Evolutionary conservation across 2,888 invertebrate genomes (phyloP).

Genomic region (Rotaria magnacalcarata): DNA sequence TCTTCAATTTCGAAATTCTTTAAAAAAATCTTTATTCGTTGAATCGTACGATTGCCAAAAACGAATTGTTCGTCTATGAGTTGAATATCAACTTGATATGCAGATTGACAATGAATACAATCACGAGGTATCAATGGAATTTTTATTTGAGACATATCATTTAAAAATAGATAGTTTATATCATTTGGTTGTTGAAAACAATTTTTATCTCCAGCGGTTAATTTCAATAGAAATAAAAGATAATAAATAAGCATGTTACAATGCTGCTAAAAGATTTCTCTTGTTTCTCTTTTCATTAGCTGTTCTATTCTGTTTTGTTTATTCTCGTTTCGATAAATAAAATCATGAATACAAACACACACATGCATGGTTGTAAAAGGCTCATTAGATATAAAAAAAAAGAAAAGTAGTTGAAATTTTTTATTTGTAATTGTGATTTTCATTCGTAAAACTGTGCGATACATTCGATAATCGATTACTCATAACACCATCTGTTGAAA

Average conservation of each 20-base stretch:
- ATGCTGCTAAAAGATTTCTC: neutral
- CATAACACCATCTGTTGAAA: neutral
- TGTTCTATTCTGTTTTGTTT: neutral
- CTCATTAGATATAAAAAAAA: too few species aligned
- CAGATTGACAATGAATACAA: neutral
- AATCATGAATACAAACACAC: neutral
- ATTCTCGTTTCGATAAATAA: neutral
- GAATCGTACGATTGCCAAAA: neutral
- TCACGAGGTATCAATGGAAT: neutral
- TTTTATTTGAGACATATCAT: neutral
- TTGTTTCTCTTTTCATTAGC: neutral
- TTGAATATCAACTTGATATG: neutral
- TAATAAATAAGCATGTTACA: neutral
- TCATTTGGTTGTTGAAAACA: neutral
- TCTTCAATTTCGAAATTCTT: neutral
- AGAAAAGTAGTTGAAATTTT: too few species aligned
- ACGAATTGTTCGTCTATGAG: neutral
- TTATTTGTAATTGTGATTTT: too few species aligned
- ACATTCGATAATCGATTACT: neutral
- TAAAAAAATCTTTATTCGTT: neutral
- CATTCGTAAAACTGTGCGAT: too few species aligned
- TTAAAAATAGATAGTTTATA: neutral
- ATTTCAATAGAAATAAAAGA: neutral
- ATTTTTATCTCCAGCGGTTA: neutral
- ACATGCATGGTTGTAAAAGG: neutral